Conservation (phyloP, 2,797 vertebrate species). For the Allobates femoralis region DNA sequence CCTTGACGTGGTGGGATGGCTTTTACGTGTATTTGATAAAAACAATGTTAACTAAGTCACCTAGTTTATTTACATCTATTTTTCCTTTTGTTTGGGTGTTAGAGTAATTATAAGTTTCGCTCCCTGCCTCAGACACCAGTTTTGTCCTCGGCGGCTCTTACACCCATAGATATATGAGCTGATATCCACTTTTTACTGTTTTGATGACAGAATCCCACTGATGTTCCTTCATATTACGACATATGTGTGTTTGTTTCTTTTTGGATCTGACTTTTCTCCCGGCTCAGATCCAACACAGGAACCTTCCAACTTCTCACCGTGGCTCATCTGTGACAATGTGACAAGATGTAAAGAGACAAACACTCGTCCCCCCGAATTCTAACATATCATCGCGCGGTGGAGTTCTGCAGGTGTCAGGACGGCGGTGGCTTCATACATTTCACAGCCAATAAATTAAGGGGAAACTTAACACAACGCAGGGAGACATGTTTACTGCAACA, state of each 20-base stretch:
- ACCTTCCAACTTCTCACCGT: constrained; percentile 27
- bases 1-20: too few relatives aligned
- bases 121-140: not conserved
- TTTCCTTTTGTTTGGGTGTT: too few relatives aligned
- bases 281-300: not conserved
- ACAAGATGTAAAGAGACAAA: constrained; percentile 59
- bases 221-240: not conserved
- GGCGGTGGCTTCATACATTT: constrained; percentile 34
- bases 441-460: constrained; percentile 38
- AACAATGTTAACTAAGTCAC: too few relatives aligned
- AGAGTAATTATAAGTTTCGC: not conserved
- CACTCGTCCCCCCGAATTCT: constrained; percentile 63
- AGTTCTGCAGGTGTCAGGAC: constrained; percentile 59
- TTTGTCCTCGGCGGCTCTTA: not conserved
- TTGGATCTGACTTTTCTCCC: not conserved
- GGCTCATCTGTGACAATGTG: constrained; percentile 68
- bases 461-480: not conserved
- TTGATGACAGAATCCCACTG: not conserved
- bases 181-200: not conserved
- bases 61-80: too few relatives aligned
- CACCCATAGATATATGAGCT: not conserved
- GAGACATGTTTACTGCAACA: constrained; percentile 8
- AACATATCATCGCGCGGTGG: constrained; percentile 49
- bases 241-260: not conserved
- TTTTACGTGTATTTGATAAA: too few relatives aligned